Conservation (phyloP, 2,888 invertebrate species). For the Platynereis dumerilii region DNA sequence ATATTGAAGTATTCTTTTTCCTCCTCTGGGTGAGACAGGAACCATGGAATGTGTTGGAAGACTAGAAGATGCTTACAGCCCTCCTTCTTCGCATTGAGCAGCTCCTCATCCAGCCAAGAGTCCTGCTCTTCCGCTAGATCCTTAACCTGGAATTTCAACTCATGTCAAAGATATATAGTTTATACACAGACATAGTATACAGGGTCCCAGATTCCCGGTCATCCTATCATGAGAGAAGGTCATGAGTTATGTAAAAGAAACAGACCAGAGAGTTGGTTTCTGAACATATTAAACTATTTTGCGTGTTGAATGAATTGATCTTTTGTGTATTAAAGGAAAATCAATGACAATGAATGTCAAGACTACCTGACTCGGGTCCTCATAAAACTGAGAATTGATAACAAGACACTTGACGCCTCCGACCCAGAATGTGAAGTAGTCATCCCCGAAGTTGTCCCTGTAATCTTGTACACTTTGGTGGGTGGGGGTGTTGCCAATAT, state of each 20-base stretch:
- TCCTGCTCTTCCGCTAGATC: slow-evolving; percentile 55
- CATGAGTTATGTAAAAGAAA: too few species aligned
- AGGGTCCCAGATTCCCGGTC: too few species aligned
- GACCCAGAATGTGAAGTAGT: slow-evolving; percentile 66
- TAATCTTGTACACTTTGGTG: slow-evolving; percentile 50
- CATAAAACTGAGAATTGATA: slow-evolving; percentile 66
- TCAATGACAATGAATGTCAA: too few species aligned
- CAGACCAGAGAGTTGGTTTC: too few species aligned
- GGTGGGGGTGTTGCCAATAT: slow-evolving; percentile 66
- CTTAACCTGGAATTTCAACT: slow-evolving; percentile 8
- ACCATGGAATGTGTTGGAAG: slow-evolving; percentile 67
- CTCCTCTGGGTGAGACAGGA: slow-evolving; percentile 47
- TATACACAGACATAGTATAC: neutral
- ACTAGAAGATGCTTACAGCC: slow-evolving; percentile 55
- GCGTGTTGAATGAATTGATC: too few species aligned
- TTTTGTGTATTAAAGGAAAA: too few species aligned
- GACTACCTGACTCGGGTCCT: slow-evolving; percentile 44
- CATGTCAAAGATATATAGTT: neutral
- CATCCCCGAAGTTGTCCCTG: slow-evolving; percentile 59
- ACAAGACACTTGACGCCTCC: slow-evolving; percentile 66
- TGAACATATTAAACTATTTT: too few species aligned
- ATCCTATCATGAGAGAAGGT: too few species aligned
- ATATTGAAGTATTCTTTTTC: slow-evolving; percentile 62
- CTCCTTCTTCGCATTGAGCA: slow-evolving; percentile 43
- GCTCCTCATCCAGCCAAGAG: slow-evolving; percentile 62